These are phyloP conservation scores for Eriocheir sinensis DNA, from an alignment of 1,140 invertebrate species.

Conservation along the genomic window DNA sequence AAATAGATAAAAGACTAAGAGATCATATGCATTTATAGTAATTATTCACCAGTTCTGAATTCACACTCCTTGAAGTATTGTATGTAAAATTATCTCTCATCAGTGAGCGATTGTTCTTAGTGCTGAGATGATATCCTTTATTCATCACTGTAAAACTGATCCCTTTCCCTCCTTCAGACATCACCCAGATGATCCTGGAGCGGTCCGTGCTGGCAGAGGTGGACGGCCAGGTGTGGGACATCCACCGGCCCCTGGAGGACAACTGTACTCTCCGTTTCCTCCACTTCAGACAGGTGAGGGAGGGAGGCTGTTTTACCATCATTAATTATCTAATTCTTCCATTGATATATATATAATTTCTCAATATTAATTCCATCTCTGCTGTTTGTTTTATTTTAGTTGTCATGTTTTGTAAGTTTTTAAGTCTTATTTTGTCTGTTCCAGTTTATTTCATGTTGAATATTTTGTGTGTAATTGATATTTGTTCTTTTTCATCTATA, in stretches of 20 bases:
- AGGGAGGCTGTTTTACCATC: not conserved
- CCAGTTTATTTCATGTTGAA: not conserved
- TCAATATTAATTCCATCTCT: too few species aligned
- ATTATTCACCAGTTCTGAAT: too few species aligned
- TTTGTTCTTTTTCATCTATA: not conserved
- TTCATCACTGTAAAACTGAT: not conserved
- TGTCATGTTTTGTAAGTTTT: too few species aligned
- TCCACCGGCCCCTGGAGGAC: conserved; percentile 92
- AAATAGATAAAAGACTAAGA: too few species aligned
- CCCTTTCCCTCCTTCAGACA: conserved; percentile 83
- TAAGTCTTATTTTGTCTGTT: too few species aligned
- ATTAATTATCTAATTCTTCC: not conserved
- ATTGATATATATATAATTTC: too few species aligned
- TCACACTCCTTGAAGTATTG: too few species aligned
- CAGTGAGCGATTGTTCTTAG: too few species aligned
- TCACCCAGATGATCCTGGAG: conserved; percentile 88
- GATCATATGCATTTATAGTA: too few species aligned
- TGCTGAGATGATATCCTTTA: too few species aligned
- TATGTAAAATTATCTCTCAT: too few species aligned
- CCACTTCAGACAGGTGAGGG: conserved; percentile 85
- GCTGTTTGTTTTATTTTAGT: too few species aligned
- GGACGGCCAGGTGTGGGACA: conserved; percentile 93
- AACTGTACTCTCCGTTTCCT: conserved; percentile 91
- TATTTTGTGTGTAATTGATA: not conserved
- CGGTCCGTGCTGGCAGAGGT: conserved; percentile 90